Conservation (phyloP, 2,888 invertebrate genomes). For the Hyalella azteca region DNA sequence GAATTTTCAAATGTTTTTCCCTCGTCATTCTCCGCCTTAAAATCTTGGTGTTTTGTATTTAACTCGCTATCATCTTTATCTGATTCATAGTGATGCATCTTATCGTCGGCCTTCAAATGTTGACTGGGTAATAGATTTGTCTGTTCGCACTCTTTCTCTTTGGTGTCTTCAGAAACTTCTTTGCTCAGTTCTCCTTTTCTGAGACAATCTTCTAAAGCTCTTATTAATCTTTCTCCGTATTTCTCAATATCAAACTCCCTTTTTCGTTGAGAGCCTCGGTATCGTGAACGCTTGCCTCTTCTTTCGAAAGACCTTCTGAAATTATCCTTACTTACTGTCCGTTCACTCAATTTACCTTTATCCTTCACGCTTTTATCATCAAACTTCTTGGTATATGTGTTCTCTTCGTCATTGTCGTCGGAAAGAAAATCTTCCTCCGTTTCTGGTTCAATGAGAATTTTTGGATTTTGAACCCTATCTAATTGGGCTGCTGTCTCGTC, state of each 20-base stretch:
- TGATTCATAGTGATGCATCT: background rate
- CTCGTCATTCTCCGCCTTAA: background rate
- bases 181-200: slow-evolving; percentile 30
- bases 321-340: slow-evolving; percentile 26
- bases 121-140: background rate
- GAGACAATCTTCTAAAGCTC: slow-evolving; percentile 32
- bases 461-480: slow-evolving; percentile 9
- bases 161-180: slow-evolving; percentile 37
- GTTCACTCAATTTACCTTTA: background rate
- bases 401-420: slow-evolving; percentile 18
- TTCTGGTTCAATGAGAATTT: slow-evolving; percentile 17
- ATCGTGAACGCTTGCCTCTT: background rate
- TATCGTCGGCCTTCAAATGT: slow-evolving; percentile 5
- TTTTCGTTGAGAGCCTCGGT: slow-evolving; percentile 13
- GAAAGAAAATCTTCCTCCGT: slow-evolving; percentile 27
- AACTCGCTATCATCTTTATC: background rate
- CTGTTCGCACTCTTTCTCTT: slow-evolving; percentile 18
- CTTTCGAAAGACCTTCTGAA: slow-evolving; percentile 37
- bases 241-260: slow-evolving; percentile 34
- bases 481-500: no score
- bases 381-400: background rate
- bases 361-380: background rate
- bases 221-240: slow-evolving; percentile 23
- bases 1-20: background rate
- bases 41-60: no score